These are phyloP conservation scores for Elgaria multicarinata DNA, from an alignment of 2,113 vertebrate genomes.

Conservation along the genomic window DNA sequence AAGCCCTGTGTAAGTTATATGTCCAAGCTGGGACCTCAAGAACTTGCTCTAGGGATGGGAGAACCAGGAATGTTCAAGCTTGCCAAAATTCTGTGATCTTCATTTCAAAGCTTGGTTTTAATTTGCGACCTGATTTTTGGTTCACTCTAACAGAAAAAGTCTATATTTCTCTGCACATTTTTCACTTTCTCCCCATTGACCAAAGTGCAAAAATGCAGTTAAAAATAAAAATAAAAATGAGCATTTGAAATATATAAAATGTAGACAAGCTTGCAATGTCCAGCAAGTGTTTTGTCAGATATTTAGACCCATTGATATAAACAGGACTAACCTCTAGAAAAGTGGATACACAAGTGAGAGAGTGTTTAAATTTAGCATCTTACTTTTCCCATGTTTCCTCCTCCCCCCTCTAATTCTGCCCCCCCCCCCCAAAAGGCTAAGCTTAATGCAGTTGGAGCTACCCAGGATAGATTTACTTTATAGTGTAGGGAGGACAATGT, in stretches of 20 bases:
- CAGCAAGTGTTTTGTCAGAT: neutral
- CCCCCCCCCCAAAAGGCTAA: accelerated
- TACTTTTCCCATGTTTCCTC: neutral
- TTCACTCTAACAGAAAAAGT: too few species aligned
- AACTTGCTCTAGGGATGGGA: too few species aligned
- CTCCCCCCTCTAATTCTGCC: accelerated
- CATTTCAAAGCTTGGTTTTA: too few species aligned
- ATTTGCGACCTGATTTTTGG: too few species aligned
- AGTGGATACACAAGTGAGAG: neutral
- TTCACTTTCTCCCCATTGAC: too few species aligned
- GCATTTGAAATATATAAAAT: neutral
- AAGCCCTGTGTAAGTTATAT: too few species aligned
- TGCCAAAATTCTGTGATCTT: too few species aligned
- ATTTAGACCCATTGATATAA: neutral
- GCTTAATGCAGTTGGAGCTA: neutral
- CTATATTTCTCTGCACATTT: too few species aligned
- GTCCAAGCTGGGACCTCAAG: too few species aligned
- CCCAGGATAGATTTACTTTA: neutral
- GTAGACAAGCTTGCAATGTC: neutral
- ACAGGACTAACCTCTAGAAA: neutral
- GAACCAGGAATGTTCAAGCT: too few species aligned
- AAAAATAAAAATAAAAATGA: too few species aligned
- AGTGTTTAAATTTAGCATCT: neutral
- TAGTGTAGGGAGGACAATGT: accelerated
- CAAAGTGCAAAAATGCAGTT: too few species aligned